These are phyloP conservation scores for Oreochromis aureus DNA, from an alignment of 2,113 vertebrate genomes.

Conservation along the genomic window DNA sequence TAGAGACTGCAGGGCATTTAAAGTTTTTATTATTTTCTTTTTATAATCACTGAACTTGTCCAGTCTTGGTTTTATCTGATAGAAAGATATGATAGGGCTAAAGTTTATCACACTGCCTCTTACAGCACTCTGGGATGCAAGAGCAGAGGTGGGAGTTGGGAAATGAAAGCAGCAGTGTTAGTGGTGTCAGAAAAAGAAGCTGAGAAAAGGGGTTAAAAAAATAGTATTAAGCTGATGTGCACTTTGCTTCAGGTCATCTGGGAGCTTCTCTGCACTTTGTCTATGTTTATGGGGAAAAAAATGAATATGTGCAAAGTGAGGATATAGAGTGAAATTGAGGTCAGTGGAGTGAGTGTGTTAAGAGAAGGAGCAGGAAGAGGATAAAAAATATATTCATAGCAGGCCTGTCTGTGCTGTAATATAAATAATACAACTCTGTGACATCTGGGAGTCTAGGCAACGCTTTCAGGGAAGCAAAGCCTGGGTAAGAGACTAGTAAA, in stretches of 20 bases:
- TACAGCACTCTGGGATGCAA: neutral
- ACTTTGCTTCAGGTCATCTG: neutral
- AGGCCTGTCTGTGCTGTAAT: neutral
- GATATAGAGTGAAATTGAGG: conserved; percentile 16
- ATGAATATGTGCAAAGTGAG: neutral
- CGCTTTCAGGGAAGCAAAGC: neutral
- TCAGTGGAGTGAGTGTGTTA: neutral
- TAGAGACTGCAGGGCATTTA: neutral
- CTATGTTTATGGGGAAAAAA: neutral
- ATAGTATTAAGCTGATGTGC: neutral
- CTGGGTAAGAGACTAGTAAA: neutral
- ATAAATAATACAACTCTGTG: conserved; percentile 29
- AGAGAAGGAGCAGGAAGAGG: neutral
- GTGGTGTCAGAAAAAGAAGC: neutral
- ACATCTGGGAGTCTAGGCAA: conserved; percentile 23
- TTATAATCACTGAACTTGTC: neutral
- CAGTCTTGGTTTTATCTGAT: neutral
- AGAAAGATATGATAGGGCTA: neutral
- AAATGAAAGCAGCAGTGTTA: neutral
- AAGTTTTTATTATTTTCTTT: neutral
- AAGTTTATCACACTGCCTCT: neutral
- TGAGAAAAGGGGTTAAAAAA: neutral
- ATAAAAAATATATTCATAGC: neutral
- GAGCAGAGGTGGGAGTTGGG: neutral
- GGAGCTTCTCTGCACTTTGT: conserved; percentile 2